phyloP scores from a whole-genome alignment of 2,113 vertebrate genomes.

The Athene cunicularia region DNA sequence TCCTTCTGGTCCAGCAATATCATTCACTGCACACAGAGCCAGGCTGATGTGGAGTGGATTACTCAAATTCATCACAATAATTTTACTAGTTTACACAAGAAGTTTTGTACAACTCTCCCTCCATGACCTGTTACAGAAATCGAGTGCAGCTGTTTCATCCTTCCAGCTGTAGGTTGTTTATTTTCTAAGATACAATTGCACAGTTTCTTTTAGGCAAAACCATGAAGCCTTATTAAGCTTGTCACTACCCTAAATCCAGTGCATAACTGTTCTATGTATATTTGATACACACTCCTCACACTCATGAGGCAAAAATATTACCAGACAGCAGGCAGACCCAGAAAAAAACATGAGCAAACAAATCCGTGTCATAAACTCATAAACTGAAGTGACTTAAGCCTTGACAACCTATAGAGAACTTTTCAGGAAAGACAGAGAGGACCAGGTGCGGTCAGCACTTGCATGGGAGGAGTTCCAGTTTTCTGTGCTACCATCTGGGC shows the following conservation, averaged over 20 bases:
- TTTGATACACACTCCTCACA: neutral
- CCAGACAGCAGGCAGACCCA: neutral
- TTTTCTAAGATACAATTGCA: neutral
- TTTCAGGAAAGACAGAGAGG: neutral
- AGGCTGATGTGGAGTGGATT: neutral
- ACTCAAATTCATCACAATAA: neutral
- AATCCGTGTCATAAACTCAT: neutral
- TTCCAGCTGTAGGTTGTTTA: neutral
- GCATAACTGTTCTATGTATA: neutral
- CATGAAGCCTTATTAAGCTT: neutral
- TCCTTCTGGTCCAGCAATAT: neutral
- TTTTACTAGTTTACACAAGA: neutral
- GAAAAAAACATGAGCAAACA: neutral
- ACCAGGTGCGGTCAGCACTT: fast-evolving
- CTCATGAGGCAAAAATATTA: neutral
- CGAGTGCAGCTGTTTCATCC: neutral
- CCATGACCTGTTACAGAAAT: neutral
- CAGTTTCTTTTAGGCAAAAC: neutral
- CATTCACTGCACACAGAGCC: neutral
- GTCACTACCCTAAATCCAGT: neutral
- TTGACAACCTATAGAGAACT: neutral
- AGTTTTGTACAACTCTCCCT: neutral
- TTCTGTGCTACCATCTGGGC: conserved; percentile 7
- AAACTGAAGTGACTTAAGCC: neutral
- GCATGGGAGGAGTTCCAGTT: neutral